phyloP scores from a whole-genome alignment of 2,888 invertebrate species.

The Drosophila paranaensis region DNA sequence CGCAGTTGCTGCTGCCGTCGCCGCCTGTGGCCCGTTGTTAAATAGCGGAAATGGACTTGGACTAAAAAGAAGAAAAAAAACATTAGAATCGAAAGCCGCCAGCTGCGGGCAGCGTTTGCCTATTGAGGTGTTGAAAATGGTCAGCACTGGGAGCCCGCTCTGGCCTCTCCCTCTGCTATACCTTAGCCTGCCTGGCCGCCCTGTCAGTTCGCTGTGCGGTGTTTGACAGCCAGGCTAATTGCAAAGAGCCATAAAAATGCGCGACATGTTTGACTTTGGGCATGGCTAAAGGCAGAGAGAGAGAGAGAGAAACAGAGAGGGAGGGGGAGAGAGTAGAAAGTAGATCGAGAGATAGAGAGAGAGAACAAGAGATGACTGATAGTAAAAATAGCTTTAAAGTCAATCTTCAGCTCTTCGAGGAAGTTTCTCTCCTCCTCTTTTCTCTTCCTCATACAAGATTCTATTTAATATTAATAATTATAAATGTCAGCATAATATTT shows the following conservation, averaged over 20 bases:
- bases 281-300: background rate
- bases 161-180: background rate
- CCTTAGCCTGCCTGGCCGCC: background rate
- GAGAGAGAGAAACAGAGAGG: too few relatives aligned
- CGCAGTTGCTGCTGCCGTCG: conserved; percentile 12
- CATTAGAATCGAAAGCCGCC: conserved; percentile 48
- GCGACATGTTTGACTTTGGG: conserved; percentile 56
- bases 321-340: background rate
- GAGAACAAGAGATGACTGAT: too few relatives aligned
- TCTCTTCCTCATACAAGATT: background rate
- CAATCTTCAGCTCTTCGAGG: too few relatives aligned
- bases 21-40: conserved; percentile 53
- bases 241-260: conserved; percentile 75
- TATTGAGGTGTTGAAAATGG: conserved; percentile 72
- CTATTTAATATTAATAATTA: background rate
- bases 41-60: conserved; percentile 72
- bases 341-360: background rate
- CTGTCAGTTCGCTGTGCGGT: conserved; percentile 16
- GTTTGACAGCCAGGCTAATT: conserved; percentile 63
- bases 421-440: too few relatives aligned
- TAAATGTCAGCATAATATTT: too few relatives aligned
- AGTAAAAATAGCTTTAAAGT: background rate
- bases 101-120: conserved; percentile 18
- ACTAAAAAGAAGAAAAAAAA: conserved; percentile 34
- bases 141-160: conserved; percentile 14